A percentile compares a stretch with the other conserved stretches of the same genome.
These are phyloP conservation scores for Lypha dubia DNA, from an alignment of 2,888 invertebrate genomes.

Conservation along the genomic window DNA sequence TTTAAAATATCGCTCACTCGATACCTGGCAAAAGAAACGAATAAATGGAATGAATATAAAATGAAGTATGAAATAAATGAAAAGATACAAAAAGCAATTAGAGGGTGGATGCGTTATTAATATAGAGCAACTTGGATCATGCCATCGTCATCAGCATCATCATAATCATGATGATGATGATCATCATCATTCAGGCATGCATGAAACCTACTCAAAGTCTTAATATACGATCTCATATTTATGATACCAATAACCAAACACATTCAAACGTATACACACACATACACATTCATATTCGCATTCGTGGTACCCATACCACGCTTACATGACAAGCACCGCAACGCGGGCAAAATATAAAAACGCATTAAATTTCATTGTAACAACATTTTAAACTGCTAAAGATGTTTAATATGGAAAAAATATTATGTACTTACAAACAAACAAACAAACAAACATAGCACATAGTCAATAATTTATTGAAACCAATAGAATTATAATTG, in stretches of 20 bases:
- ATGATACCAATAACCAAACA: constrained; percentile 54
- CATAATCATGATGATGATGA: constrained; percentile 44
- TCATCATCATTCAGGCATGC: constrained; percentile 41
- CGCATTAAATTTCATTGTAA: constrained; percentile 71
- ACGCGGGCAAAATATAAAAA: constrained; percentile 35
- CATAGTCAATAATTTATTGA: constrained; percentile 49
- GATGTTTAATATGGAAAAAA: constrained; percentile 57
- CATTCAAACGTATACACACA: not conserved
- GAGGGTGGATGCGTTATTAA: constrained; percentile 83
- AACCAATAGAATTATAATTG: constrained; percentile 65
- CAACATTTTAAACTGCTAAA: constrained; percentile 54
- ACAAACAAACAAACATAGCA: too few species aligned
- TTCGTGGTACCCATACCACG: not conserved
- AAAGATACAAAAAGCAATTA: constrained; percentile 79
- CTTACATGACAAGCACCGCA: constrained; percentile 31
- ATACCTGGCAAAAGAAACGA: constrained; percentile 4
- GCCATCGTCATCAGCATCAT: constrained; percentile 24
- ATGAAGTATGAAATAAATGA: constrained; percentile 37
- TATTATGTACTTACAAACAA: not conserved
- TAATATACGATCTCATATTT: constrained; percentile 71
- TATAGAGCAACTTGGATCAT: constrained; percentile 78
- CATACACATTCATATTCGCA: not conserved
- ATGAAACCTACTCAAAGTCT: constrained; percentile 65
- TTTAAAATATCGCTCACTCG: constrained; percentile 49
- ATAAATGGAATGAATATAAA: constrained; percentile 11